Conservation (phyloP, 2,797 vertebrate species). For the Aldrovandia affinis region DNA sequence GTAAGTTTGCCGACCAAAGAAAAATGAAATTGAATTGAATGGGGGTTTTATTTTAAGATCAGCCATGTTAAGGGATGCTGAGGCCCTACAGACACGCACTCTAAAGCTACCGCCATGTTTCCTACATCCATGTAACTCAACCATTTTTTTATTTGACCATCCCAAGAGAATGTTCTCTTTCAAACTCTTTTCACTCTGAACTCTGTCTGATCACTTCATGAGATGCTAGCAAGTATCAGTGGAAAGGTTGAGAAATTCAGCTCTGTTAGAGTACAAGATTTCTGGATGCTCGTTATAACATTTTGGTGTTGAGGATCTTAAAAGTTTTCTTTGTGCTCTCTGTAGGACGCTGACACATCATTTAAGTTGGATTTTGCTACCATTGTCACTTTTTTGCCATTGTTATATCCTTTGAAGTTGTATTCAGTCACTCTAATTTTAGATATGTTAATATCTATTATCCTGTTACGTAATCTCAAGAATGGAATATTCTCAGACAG, state of each 20-base stretch:
- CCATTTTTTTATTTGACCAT: not conserved
- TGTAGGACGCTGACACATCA: not conserved
- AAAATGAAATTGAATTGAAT: not conserved
- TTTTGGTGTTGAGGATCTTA: not conserved
- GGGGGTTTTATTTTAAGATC: not conserved
- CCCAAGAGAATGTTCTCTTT: not conserved
- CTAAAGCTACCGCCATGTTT: not conserved
- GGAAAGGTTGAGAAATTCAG: not conserved
- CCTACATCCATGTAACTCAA: not conserved
- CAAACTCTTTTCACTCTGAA: not conserved
- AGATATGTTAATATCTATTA: not conserved
- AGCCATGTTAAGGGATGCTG: too few species aligned
- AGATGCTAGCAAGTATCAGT: not conserved
- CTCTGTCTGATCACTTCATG: not conserved
- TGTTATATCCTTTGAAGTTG: not conserved
- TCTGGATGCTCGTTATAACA: not conserved
- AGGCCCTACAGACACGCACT: not conserved
- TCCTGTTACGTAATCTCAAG: not conserved
- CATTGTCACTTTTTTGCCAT: not conserved
- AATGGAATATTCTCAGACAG: constrained; percentile 1
- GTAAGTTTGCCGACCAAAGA: not conserved
- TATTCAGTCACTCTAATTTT: not conserved
- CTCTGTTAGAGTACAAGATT: not conserved
- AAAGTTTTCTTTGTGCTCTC: not conserved
- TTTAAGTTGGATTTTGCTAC: not conserved